Percentiles rank a stretch among this genome's conserved stretches.
Conservation (phyloP, 2,888 invertebrate species). For the Philonicus albiceps region DNA sequence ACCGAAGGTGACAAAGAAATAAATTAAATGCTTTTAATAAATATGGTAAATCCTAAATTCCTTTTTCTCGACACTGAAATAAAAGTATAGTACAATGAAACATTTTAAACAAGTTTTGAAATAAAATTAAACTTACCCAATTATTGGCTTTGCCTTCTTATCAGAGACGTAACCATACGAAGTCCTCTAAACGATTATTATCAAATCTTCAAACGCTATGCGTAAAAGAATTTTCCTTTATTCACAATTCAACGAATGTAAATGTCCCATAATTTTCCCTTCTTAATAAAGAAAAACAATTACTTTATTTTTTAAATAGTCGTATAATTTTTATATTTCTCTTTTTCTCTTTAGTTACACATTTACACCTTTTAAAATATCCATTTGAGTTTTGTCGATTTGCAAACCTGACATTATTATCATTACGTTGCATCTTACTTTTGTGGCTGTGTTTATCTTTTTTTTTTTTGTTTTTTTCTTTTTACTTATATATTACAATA, state of each 20-base stretch:
- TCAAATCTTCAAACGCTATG: background rate
- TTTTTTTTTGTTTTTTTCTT: too few relatives aligned
- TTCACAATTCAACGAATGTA: background rate
- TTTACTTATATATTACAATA: background rate
- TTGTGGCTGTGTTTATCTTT: background rate
- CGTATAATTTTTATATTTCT: conserved; percentile 19
- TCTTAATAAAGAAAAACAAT: background rate
- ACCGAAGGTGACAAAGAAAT: too few relatives aligned
- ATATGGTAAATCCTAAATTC: background rate
- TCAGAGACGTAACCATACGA: too few relatives aligned
- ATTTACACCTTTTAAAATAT: conserved; percentile 23
- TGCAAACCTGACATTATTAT: conserved; percentile 32
- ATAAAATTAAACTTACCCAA: background rate
- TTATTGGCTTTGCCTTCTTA: background rate
- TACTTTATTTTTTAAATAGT: background rate
- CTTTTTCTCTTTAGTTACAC: conserved; percentile 21
- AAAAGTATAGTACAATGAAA: background rate
- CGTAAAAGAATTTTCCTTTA: background rate
- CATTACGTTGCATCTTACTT: background rate
- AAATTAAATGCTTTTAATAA: too few relatives aligned
- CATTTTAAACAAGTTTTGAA: background rate
- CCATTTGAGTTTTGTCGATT: conserved; percentile 7
- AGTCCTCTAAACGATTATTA: too few relatives aligned
- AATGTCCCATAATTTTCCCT: background rate
- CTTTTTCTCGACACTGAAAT: background rate